A percentile compares a stretch with the other conserved stretches of the same genome.
These are phyloP conservation scores for Dallia pectoralis DNA, from an alignment of 2,797 vertebrate genomes.

Conservation along the genomic window DNA sequence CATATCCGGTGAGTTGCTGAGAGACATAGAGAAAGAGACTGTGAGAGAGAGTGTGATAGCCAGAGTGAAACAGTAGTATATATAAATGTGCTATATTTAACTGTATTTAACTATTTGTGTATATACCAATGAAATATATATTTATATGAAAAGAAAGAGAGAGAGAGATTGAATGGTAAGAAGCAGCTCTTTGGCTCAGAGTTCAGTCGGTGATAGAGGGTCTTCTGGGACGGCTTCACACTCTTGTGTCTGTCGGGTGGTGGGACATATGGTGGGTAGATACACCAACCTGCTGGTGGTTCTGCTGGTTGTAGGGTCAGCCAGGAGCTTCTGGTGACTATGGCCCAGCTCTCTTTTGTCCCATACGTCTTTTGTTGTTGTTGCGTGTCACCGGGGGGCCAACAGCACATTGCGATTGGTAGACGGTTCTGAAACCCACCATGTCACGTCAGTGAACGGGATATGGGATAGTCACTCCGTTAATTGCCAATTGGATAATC, in stretches of 20 bases:
- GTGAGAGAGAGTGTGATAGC: constrained; percentile 11
- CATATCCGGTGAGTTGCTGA: neutral
- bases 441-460: neutral
- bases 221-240: constrained; percentile 4
- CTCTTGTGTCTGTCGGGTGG: neutral
- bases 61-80: neutral
- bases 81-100: neutral
- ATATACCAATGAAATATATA: too few relatives aligned
- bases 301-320: neutral
- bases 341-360: neutral
- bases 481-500: neutral
- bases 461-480: neutral
- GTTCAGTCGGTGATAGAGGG: constrained; percentile 14
- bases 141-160: neutral
- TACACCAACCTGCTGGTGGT: neutral
- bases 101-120: too few relatives aligned
- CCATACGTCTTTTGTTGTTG: neutral
- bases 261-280: neutral
- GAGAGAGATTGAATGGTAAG: neutral
- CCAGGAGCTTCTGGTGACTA: neutral
- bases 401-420: neutral
- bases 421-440: neutral
- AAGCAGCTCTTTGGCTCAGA: constrained; percentile 8
- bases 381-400: neutral
- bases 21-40: neutral